These are phyloP conservation scores for Taxidea taxus DNA, from an alignment of 2,113 vertebrate genomes.

Conservation along the genomic window DNA sequence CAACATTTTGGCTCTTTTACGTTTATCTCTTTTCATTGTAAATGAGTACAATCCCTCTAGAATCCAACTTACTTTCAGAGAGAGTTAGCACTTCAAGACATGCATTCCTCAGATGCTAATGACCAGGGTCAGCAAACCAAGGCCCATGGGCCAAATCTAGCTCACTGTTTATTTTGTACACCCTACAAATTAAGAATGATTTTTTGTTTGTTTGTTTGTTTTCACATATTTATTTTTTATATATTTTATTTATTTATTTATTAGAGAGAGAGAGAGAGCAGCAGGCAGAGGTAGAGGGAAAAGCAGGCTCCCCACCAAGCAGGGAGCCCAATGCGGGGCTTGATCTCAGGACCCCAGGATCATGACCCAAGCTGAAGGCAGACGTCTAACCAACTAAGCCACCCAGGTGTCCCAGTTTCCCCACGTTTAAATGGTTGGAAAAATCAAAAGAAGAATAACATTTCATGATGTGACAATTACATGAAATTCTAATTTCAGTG, in stretches of 20 bases:
- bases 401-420: not conserved
- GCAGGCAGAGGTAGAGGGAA: no score
- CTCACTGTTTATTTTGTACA: not conserved
- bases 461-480: not conserved
- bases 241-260: not conserved
- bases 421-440: not conserved
- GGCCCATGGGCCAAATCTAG: not conserved
- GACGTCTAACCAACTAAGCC: not conserved
- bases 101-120: not conserved
- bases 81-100: not conserved
- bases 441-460: slow-evolving; percentile 8
- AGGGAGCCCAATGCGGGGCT: not conserved
- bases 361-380: not conserved
- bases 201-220: not conserved
- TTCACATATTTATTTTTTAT: not conserved
- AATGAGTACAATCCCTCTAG: not conserved
- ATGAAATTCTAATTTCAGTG: slow-evolving; percentile 4
- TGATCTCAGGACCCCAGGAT: not conserved
- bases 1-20: not conserved
- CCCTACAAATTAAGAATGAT: not conserved
- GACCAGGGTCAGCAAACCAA: not conserved
- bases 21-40: slow-evolving; percentile 13
- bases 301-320: no score
- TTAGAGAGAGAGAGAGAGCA: not conserved
- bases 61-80: not conserved